Evolutionary conservation across 2,888 invertebrate genomes (phyloP).

Genomic region (Leptothorax acervorum): DNA sequence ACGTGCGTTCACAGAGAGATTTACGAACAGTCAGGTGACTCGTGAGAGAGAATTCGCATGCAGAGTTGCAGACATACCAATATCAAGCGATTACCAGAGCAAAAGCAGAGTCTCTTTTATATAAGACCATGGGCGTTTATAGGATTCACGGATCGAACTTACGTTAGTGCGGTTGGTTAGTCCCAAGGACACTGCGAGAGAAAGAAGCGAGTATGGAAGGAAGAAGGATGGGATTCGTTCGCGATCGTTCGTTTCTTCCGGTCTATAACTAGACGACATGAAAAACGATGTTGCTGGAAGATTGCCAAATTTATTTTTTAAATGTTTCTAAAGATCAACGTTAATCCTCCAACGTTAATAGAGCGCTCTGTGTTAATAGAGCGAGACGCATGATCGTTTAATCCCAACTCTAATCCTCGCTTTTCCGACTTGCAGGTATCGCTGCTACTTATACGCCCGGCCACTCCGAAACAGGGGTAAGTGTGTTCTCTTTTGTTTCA

Average conservation of each 20-base stretch:
- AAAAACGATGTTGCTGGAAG: constrained; percentile 18
- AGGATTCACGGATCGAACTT: constrained; percentile 67
- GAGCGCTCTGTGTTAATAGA: background rate
- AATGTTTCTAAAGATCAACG: background rate
- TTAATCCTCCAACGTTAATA: background rate
- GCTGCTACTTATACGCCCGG: constrained; percentile 76
- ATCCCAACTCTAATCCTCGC: constrained; percentile 40
- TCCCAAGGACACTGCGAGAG: constrained; percentile 60
- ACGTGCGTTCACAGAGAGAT: constrained; percentile 31
- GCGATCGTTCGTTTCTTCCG: constrained; percentile 40
- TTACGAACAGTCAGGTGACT: constrained; percentile 49
- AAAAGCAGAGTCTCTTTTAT: constrained; percentile 83
- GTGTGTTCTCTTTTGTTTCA: constrained; percentile 47
- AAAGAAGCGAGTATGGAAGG: constrained; percentile 54
- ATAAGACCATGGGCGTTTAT: constrained; percentile 69
- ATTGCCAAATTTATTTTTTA: constrained; percentile 39
- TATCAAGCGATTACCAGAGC: constrained; percentile 85
- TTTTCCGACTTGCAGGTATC: constrained; percentile 77
- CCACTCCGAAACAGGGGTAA: constrained; percentile 79
- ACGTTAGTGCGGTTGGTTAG: constrained; percentile 65
- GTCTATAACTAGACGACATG: constrained; percentile 50
- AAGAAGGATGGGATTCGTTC: constrained; percentile 35
- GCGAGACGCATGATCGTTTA: constrained; percentile 18
- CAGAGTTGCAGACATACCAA: constrained; percentile 84
- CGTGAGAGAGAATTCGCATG: constrained; percentile 77